These are phyloP conservation scores for Zosterops lateralis DNA, from an alignment of 2,113 vertebrate species.

Conservation along the genomic window DNA sequence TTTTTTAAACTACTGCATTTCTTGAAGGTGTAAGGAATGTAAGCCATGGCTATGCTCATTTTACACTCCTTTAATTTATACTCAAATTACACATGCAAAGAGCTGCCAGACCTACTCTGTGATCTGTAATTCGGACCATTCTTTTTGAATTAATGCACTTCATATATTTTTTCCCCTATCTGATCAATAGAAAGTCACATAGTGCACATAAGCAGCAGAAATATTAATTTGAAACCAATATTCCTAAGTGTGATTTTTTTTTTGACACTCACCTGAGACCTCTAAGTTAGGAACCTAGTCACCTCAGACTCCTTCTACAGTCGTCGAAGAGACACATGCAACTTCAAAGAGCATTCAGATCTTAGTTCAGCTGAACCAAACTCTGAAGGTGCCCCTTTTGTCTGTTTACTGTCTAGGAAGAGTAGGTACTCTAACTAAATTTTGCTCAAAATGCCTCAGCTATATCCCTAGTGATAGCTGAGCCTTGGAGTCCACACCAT, in stretches of 20 bases:
- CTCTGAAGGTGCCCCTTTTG: neutral
- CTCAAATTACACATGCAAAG: neutral
- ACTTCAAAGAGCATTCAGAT: conserved; percentile 8
- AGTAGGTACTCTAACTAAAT: neutral
- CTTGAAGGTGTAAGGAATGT: neutral
- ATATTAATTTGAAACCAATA: neutral
- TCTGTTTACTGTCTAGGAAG: neutral
- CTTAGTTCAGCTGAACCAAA: conserved; percentile 21
- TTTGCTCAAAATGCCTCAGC: neutral
- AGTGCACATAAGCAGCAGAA: neutral
- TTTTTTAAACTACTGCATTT: neutral
- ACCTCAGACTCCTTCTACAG: neutral
- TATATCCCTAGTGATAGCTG: neutral
- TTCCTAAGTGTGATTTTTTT: neutral
- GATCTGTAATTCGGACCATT: neutral
- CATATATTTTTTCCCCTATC: neutral
- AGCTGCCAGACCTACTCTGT: neutral
- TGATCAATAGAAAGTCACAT: neutral
- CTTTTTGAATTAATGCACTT: neutral
- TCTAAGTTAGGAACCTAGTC: conserved; percentile 11
- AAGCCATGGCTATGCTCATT: neutral
- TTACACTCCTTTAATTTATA: neutral
- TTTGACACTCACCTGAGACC: conserved; percentile 19
- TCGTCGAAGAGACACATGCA: neutral
- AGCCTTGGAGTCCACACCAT: neutral